Percentiles rank a stretch among this genome's conserved stretches.
phyloP scores from a whole-genome alignment of 2,797 vertebrate genomes.

The Sus cebifrons region DNA sequence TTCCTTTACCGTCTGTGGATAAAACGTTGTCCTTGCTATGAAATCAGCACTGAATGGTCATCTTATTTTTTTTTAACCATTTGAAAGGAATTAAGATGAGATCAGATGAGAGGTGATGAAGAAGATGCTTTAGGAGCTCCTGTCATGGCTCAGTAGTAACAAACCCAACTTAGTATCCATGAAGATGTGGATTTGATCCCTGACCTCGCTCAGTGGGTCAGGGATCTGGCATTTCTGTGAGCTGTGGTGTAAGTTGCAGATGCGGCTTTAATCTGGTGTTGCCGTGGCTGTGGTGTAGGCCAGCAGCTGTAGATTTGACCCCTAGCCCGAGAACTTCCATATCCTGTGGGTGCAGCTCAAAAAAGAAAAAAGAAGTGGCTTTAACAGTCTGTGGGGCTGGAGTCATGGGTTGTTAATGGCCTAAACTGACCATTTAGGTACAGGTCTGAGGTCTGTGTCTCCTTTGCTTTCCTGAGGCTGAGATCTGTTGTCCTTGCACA shows the following conservation, averaged over 20 bases:
- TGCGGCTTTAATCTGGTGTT: no score
- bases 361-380: not conserved
- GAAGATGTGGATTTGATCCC: no score
- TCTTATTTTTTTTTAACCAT: constrained; percentile 50
- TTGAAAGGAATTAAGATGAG: constrained; percentile 26
- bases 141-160: no score
- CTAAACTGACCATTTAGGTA: not conserved
- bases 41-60: not conserved
- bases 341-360: no score
- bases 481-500: not conserved
- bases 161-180: no score
- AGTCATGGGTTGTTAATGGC: not conserved
- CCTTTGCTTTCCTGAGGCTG: not conserved
- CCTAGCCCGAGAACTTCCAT: no score
- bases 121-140: not conserved
- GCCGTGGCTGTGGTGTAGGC: no score
- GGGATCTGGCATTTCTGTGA: no score
- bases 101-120: not conserved
- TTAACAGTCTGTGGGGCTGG: not conserved
- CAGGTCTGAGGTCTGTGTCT: not conserved
- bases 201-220: no score
- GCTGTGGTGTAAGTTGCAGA: no score
- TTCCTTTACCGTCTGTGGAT: not conserved
- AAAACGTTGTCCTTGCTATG: not conserved
- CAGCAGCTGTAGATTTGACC: no score